Conservation (phyloP, 2,113 vertebrate species). For the Daphoenositta chrysoptera region DNA sequence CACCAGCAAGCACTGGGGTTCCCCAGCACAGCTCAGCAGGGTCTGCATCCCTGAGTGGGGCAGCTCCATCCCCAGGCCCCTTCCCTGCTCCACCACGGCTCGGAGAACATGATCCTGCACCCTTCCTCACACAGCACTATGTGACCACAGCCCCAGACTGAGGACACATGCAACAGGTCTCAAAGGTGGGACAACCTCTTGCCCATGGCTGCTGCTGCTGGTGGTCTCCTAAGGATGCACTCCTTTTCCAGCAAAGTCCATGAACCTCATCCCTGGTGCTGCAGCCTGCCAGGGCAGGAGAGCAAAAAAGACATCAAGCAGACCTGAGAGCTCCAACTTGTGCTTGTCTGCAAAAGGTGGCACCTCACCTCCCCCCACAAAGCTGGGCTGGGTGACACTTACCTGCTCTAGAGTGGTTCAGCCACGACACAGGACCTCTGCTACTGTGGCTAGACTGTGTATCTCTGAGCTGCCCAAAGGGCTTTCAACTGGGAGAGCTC, state of each 20-base stretch:
- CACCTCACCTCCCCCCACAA: neutral
- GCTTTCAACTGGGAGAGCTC: neutral
- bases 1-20: neutral
- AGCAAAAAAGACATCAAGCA: neutral
- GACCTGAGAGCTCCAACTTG: neutral
- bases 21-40: fast-evolving
- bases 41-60: fast-evolving
- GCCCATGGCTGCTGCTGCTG: neutral
- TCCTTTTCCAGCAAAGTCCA: neutral
- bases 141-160: neutral
- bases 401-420: neutral
- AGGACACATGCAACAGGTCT: neutral
- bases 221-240: neutral
- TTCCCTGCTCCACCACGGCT: neutral
- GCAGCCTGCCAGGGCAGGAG: neutral
- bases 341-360: neutral
- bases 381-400: neutral
- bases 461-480: neutral
- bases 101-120: neutral
- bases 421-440: fast-evolving
- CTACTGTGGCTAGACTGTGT: fast-evolving
- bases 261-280: neutral
- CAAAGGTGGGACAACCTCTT: neutral
- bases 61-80: neutral
- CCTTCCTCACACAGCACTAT: neutral